A percentile compares a stretch with the other conserved stretches of the same genome.
Conservation (phyloP, 2,113 vertebrate genomes). For the mouse (Mus musculus) region DNA sequence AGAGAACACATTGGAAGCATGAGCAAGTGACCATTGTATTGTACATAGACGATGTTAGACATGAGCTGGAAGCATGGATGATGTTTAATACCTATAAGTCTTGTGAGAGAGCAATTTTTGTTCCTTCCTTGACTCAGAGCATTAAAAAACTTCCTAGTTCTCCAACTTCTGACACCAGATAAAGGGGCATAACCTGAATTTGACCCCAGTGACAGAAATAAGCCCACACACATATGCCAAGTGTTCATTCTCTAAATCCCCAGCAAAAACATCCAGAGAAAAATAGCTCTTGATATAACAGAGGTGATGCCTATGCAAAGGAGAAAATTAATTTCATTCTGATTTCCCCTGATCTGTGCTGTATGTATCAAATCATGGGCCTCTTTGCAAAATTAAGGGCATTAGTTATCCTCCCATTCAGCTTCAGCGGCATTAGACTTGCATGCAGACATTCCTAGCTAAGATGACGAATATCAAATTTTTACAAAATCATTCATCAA, state of each 20-base stretch:
- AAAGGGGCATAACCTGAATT: conserved; percentile 53
- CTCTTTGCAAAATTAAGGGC: conserved; percentile 79
- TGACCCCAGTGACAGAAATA: conserved; percentile 47
- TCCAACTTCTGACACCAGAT: conserved; percentile 22
- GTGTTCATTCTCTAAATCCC: not conserved
- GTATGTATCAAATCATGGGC: conserved; percentile 71
- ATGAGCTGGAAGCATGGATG: not conserved
- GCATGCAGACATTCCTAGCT: conserved; percentile 52
- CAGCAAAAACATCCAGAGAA: conserved; percentile 37
- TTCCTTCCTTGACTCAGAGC: not conserved
- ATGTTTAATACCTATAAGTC: not conserved
- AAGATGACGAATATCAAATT: conserved; percentile 74
- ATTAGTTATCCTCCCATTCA: conserved; percentile 80
- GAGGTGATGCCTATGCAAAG: conserved; percentile 59
- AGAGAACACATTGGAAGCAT: not conserved
- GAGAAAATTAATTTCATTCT: conserved; percentile 74
- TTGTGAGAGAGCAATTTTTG: not conserved
- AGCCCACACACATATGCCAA: not conserved
- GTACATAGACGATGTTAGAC: not conserved
- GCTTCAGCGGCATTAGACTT: conserved; percentile 56
- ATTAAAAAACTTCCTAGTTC: conserved; percentile 38
- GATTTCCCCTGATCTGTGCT: conserved; percentile 68
- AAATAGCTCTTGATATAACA: conserved; percentile 28
- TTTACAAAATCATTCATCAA: conserved; percentile 83
- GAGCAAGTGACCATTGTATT: not conserved